Percentiles rank a stretch among this genome's conserved stretches.
Conservation (phyloP, 2,113 vertebrate genomes). For the Myrmecobius fasciatus region DNA sequence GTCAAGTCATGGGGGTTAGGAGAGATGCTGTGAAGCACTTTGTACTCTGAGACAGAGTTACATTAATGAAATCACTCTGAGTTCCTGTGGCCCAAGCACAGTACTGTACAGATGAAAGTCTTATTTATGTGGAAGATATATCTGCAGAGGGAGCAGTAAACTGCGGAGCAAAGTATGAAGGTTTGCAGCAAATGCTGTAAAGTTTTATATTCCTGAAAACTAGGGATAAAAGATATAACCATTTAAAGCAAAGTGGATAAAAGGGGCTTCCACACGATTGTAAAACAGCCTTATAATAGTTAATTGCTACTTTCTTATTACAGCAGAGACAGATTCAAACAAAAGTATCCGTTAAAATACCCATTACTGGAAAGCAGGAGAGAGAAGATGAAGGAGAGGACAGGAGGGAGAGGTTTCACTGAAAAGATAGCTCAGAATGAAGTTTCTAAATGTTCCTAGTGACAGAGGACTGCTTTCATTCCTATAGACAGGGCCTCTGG, state of each 20-base stretch:
- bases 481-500: background rate
- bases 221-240: slow-evolving; percentile 81
- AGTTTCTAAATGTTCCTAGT: background rate
- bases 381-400: slow-evolving; percentile 17
- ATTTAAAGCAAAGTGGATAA: slow-evolving; percentile 79
- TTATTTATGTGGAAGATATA: slow-evolving; percentile 80
- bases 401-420: background rate
- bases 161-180: slow-evolving; percentile 78
- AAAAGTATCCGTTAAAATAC: slow-evolving; percentile 52
- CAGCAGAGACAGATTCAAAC: slow-evolving; percentile 51
- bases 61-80: background rate
- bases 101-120: slow-evolving; percentile 70
- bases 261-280: slow-evolving; percentile 72
- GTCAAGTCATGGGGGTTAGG: background rate
- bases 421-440: background rate
- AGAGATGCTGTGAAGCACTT: background rate
- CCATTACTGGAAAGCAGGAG: background rate
- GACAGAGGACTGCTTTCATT: background rate
- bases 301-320: slow-evolving; percentile 78
- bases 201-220: slow-evolving; percentile 86
- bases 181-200: slow-evolving; percentile 81
- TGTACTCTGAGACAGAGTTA: background rate
- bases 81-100: slow-evolving; percentile 13
- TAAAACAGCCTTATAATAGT: slow-evolving; percentile 76
- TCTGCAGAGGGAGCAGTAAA: slow-evolving; percentile 84